Percentiles rank a stretch among this genome's conserved stretches.
phyloP scores from a whole-genome alignment of 2,797 vertebrate species.

The Hirundo rustica region DNA sequence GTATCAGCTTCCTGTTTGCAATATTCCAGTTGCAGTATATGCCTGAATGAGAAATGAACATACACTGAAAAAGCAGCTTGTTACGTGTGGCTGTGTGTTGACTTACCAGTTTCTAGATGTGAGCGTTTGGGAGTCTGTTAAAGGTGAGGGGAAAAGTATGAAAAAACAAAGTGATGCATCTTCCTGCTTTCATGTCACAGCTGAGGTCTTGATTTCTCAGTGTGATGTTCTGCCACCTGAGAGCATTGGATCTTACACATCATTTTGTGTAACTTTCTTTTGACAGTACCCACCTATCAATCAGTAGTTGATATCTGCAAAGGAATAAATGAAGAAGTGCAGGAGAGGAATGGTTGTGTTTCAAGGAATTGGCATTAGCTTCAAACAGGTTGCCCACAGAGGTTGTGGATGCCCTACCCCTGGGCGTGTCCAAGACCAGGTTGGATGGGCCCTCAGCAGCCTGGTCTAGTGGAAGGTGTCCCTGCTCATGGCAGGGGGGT shows the following conservation, averaged over 20 bases:
- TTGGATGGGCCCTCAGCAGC: background rate
- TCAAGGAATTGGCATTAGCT: background rate
- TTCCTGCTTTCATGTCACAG: background rate
- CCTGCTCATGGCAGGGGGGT: background rate
- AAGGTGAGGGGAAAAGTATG: background rate
- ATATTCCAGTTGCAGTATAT: background rate
- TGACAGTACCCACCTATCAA: background rate
- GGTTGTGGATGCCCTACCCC: background rate
- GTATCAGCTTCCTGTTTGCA: background rate
- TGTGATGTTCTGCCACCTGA: background rate
- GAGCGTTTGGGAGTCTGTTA: background rate
- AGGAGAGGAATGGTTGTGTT: background rate
- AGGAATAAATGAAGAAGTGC: background rate
- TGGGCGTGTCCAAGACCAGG: background rate
- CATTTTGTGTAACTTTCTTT: background rate
- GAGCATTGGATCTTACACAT: background rate
- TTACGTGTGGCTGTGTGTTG: background rate
- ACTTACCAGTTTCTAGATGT: background rate
- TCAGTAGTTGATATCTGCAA: background rate
- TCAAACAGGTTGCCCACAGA: background rate
- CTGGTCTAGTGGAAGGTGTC: background rate
- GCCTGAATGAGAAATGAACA: background rate
- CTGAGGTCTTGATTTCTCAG: background rate
- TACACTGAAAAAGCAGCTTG: background rate
- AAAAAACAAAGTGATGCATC: accelerated